These are phyloP conservation scores for Epinephelus malabaricus DNA, from an alignment of 2,797 vertebrate genomes.

Conservation along the genomic window DNA sequence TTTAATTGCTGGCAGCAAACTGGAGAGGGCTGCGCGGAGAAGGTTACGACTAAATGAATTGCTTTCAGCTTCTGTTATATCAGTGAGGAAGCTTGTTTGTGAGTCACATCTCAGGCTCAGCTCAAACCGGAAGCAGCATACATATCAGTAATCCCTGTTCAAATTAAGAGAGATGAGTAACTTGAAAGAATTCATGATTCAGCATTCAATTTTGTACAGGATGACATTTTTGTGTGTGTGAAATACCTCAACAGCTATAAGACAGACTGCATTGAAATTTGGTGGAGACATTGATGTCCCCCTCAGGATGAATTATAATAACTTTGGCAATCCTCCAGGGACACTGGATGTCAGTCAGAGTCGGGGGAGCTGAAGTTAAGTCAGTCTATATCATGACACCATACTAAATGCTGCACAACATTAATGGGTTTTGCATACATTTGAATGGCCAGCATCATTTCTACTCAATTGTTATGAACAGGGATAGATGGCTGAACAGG, in stretches of 20 bases:
- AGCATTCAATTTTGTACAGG: not conserved
- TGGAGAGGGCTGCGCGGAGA: not conserved
- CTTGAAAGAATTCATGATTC: not conserved
- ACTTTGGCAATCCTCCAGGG: not conserved
- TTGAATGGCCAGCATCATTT: no score
- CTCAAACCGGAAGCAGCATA: not conserved
- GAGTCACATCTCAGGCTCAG: slow-evolving; percentile 7
- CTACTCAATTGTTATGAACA: no score
- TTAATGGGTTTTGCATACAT: no score
- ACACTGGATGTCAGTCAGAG: no score
- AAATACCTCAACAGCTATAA: not conserved
- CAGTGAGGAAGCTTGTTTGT: slow-evolving; percentile 16
- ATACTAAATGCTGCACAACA: no score
- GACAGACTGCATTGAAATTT: not conserved
- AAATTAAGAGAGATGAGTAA: not conserved
- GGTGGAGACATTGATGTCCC: not conserved
- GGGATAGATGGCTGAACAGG: no score
- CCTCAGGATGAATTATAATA: not conserved
- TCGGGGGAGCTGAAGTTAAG: no score
- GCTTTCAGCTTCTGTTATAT: slow-evolving; percentile 1
- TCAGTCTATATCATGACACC: no score
- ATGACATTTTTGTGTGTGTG: not conserved
- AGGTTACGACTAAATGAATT: not conserved
- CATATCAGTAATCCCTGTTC: not conserved
- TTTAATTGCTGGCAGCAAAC: not conserved